These are phyloP conservation scores for Cyphomyrus plagiostoma DNA, from an alignment of 2,113 vertebrate species.

Conservation along the genomic window DNA sequence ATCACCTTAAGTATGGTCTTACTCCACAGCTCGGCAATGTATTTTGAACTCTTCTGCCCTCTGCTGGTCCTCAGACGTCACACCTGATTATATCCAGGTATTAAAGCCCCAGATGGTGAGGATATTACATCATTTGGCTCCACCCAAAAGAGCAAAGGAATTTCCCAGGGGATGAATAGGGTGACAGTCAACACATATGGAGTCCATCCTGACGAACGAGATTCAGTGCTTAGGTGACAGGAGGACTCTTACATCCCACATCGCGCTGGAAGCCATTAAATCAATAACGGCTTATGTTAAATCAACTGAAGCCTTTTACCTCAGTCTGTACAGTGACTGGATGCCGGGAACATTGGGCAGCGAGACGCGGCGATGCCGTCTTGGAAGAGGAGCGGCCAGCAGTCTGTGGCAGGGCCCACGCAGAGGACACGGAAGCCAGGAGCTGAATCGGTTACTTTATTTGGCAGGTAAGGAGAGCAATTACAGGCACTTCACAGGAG, in stretches of 20 bases:
- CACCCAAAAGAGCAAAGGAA: neutral
- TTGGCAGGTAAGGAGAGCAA: neutral
- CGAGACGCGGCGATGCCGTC: neutral
- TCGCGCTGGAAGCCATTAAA: neutral
- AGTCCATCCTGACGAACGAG: neutral
- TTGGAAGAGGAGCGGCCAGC: neutral
- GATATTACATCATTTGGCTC: neutral
- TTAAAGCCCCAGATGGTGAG: neutral
- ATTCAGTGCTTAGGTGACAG: neutral
- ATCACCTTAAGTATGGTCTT: neutral
- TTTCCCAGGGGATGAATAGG: neutral
- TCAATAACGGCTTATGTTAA: neutral
- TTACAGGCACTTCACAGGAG: constrained; percentile 1
- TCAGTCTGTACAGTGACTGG: neutral
- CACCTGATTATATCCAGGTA: neutral
- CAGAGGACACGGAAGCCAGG: neutral
- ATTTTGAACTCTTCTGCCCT: neutral
- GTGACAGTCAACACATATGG: neutral
- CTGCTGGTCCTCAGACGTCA: neutral
- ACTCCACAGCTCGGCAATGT: neutral
- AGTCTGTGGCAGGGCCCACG: neutral
- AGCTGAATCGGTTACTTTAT: neutral
- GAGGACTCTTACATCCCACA: neutral
- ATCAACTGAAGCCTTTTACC: neutral
- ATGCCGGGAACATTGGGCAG: neutral